Evolutionary conservation across 1,140 invertebrate genomes (phyloP).

Genomic region (Daktulosphaira vitifoliae): DNA sequence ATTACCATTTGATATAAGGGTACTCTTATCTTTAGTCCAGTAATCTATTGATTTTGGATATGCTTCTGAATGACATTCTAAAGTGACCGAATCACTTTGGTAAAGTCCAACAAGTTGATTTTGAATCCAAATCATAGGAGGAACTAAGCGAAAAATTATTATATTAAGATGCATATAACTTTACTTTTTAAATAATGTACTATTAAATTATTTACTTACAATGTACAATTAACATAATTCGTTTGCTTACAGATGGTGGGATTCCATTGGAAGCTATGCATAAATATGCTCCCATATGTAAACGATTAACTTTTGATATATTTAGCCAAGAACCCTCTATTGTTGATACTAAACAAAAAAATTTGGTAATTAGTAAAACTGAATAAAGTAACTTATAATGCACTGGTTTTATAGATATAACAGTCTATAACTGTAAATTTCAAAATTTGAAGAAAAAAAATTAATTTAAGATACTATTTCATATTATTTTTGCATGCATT

Average conservation of each 20-base stretch:
- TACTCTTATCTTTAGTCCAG: conserved; percentile 67
- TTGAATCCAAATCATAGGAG: conserved; percentile 75
- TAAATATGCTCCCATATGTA: conserved; percentile 81
- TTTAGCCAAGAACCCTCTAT: conserved; percentile 49
- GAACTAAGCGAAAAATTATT: conserved; percentile 50
- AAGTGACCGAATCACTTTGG: conserved; percentile 61
- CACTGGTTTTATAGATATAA: too few relatives aligned
- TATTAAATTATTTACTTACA: conserved; percentile 43
- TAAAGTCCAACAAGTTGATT: conserved; percentile 72
- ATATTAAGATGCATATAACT: not conserved
- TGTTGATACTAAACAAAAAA: not conserved
- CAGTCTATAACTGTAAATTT: too few relatives aligned
- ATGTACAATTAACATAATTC: conserved; percentile 77
- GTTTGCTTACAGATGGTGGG: conserved; percentile 77
- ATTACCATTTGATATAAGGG: conserved; percentile 73
- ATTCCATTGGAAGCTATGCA: conserved; percentile 82
- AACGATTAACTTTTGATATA: conserved; percentile 68
- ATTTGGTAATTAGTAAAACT: too few relatives aligned
- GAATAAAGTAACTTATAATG: too few relatives aligned
- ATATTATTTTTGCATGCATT: too few relatives aligned
- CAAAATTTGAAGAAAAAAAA: too few relatives aligned
- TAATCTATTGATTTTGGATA: conserved; percentile 81
- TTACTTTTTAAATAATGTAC: not conserved
- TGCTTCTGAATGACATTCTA: conserved; percentile 78
- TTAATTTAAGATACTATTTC: too few relatives aligned